Evolutionary conservation across 92 coral and sea anemone genomes (phyloP).

Genomic region (Ricordea florida): DNA sequence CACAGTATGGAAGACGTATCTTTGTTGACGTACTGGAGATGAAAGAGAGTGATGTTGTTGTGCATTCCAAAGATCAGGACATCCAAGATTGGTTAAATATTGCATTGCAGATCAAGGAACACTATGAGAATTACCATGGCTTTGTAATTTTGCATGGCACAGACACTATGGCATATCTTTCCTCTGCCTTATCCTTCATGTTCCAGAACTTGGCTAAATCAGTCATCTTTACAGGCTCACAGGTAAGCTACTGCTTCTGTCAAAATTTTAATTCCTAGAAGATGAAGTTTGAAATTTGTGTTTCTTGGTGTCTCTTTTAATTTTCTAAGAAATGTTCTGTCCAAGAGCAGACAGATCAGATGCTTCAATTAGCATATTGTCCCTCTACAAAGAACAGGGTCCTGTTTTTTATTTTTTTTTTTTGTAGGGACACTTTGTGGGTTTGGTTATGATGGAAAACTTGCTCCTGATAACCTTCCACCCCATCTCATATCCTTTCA

Average conservation of each 20-base stretch:
- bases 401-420: too few relatives aligned
- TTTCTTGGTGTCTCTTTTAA: neutral
- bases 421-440: too few relatives aligned
- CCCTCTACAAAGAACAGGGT: too few relatives aligned
- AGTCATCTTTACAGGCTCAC: conserved; percentile 92
- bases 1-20: conserved; percentile 83
- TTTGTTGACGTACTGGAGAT: conserved; percentile 89
- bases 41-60: conserved; percentile 72
- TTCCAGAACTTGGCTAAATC: conserved; percentile 94
- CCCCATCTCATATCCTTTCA: too few relatives aligned
- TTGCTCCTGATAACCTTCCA: too few relatives aligned
- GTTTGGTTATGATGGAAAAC: too few relatives aligned
- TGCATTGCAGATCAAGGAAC: conserved; percentile 79
- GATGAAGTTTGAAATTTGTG: neutral
- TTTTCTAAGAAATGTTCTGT: too few relatives aligned
- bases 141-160: conserved; percentile 97
- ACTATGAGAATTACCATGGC: conserved; percentile 83
- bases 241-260: conserved; percentile 42
- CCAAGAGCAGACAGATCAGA: too few relatives aligned
- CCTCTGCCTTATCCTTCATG: conserved; percentile 97
- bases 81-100: conserved; percentile 92
- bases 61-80: conserved; percentile 90
- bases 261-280: neutral
- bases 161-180: conserved; percentile 91
- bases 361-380: too few relatives aligned